Base-by-base conservation (phyloP, 1,140 invertebrate species). In the Drosophila setifemur region DNA sequence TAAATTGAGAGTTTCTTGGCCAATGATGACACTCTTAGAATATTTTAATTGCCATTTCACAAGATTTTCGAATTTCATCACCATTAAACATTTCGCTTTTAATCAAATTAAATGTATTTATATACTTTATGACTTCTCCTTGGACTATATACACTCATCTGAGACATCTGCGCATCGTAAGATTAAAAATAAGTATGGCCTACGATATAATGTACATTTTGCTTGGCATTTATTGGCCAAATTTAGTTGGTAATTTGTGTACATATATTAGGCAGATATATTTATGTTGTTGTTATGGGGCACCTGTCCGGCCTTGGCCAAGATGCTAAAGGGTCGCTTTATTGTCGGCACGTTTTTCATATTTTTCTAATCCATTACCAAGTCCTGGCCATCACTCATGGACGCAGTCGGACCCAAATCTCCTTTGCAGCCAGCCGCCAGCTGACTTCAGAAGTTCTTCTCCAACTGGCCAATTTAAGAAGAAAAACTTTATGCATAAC, bases 51-150 rank as follows among this genome's bases (percentile, higher is more conserved):
- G 7, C 18, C 4, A n/a, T 12, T 45, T 39, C 18, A 4, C 45
- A n/a, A n/a, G n/a, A n/a, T n/a, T n/a, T n/a, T n/a, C n/a, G n/a
- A n/a, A n/a, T n/a, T n/a, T n/a, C n/a, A n/a, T n/a, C n/a, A n/a
- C n/a, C n/a, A n/a, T 11, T 35, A 25, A 19, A 21, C 29, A 49
- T 25, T 72, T 52, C 29, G 37, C 40, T 48, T 73, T 75, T 49
- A 61, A 68, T 72, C 60, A 54, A 72, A 66, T 64, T 54, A 52
- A 83, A 55, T 63, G 40, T 77, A 73, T 82, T 82, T 83, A 69
- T 73, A 83, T 69, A 69, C 58, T 77, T 77, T 77, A 81, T 42
- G 72, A 61, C 42, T 57, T 39, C 37, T 55, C 55, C 44, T 26
- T 33, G n/a, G 16, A 45, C 28, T 16, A n/a, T n/a, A n/a, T 16